Evolutionary conservation across 2,888 invertebrate genomes (phyloP), one percentile per base, ranked within the genome.

Genomic region (Drosophila suboccidentalis): DNA sequence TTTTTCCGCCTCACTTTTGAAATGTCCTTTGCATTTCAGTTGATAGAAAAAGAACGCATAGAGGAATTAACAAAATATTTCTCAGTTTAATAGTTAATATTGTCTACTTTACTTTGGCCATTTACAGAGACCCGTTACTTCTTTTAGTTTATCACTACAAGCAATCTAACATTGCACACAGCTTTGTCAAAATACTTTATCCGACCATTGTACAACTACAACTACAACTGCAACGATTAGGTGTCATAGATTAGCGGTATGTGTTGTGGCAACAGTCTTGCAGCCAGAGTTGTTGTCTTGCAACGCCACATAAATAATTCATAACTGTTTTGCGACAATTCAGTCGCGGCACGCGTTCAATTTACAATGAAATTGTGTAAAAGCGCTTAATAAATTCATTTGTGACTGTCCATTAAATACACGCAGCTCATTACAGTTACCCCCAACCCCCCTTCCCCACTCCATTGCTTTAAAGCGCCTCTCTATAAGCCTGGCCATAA

Each of bases 241-340:
- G 88, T 88, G 83, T 85, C 70, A 64, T 49, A 73, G 84, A 70
- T 81, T 78, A 75, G 46, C 70, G 49, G 47, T 13, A 34, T 44
- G 43, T 65, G 43, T 65, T 57, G 49, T 34, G 49, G 58, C 76
- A 22, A 46, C 41, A 60, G 57, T 68, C 38, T 59, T 51, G 36
- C 22, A 58, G 44, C 36, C 17, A 41, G 2, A 38, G 38, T n/a
- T n/a, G 36, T n/a, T n/a, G 36, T 44, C 44, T 39, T 32, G 55
- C 55, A n/a, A 57, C 65, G 80, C 79, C 63, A 66, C 82, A 89
- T 89, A 89, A 90, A 89, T 89, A 89, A 89, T 89, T 90, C 88
- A 89, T 89, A 89, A 87, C 89, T 84, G 88, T 88, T 90, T 89
- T 89, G 90, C 90, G 86, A 87, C 87, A 87, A 89, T 89, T 88